Evolutionary conservation across 2,797 vertebrate species (phyloP), one percentile per base, ranked within the genome.

Genomic region (Clarias pachynema): DNA sequence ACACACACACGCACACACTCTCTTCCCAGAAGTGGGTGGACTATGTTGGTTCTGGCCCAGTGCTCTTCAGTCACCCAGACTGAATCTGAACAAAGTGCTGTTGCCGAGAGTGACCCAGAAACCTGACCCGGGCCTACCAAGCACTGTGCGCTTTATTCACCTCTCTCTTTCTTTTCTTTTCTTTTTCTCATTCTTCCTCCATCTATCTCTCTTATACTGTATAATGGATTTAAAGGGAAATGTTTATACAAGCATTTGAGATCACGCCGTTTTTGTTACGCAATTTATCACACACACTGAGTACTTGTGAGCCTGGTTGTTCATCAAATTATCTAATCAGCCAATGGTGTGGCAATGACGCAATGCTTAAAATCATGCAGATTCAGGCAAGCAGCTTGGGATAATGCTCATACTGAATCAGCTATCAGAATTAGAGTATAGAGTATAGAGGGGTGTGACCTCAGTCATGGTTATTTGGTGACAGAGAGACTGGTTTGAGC

Each of bases 21-120:
- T 44, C 31, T 80, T 49, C 3, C 73, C 59, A 81, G 26, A 60
- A 80, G 66, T 86, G 84, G 84, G 86, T 82, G 84, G 85, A 82
- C 87, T 81, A 83, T 24, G 74, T 77, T 49, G 82, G 89, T 91
- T 90, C 87, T 87, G 89, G 86, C 82, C 89, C 84, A 88, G 85
- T 88, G 89, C 82, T 90, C 89, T 80, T 63, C 62, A 79, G 83
- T 85, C 88, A 87, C 88, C 80, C 74, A 89, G 78, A 87, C 87
- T 87, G 85, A 87, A 89, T 85, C 78, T 85, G 81, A 86, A 85
- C 89, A 87, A 86, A 87, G 89, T 89, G 85, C 86, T 82, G 82
- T 89, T 91, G 85, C 86, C 53, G 85, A 63, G 57, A 87, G 83
- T 85, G 87, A 89, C 89, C 87, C 87, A 83, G 89, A 90, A 92